Evolutionary conservation across 1,140 invertebrate species (phyloP).

Genomic region (Drosophila pandora): DNA sequence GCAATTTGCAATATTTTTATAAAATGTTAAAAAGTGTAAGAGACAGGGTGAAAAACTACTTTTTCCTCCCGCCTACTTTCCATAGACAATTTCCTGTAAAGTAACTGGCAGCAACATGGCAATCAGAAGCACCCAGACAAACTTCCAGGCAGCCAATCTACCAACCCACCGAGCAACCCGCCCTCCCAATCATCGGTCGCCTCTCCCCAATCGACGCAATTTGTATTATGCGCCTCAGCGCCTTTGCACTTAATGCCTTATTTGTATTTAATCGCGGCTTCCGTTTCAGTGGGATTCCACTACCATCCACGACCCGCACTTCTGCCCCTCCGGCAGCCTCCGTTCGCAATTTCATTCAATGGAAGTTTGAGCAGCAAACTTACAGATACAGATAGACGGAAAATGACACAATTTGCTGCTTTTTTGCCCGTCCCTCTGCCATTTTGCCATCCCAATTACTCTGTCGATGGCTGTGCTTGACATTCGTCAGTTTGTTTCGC

Average conservation of each 20-base stretch:
- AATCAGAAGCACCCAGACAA: conserved; percentile 31
- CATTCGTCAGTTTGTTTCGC: conserved; percentile 46
- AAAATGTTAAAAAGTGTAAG: neutral
- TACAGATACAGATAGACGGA: conserved; percentile 56
- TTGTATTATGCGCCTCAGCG: conserved; percentile 81
- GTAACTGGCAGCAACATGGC: conserved; percentile 24
- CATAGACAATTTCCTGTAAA: neutral
- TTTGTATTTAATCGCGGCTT: conserved; percentile 82
- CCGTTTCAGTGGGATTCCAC: conserved; percentile 68
- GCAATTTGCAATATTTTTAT: neutral
- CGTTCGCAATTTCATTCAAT: conserved; percentile 57
- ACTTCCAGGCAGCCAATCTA: conserved; percentile 7
- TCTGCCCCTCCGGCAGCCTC: conserved; percentile 25
- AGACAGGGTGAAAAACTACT: neutral
- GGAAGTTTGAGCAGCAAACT: conserved; percentile 57
- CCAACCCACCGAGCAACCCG: neutral
- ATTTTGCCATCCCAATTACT: conserved; percentile 36
- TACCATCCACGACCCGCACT: neutral
- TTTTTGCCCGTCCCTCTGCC: conserved; percentile 35
- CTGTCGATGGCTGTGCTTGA: conserved; percentile 40
- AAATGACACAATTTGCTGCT: conserved; percentile 72
- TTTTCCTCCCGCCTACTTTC: neutral
- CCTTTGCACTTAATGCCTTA: conserved; percentile 80
- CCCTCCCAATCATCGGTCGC: conserved; percentile 40
- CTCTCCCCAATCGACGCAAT: conserved; percentile 71